Conservation (phyloP, 1,140 invertebrate species). For the Centruroides vittatus region DNA sequence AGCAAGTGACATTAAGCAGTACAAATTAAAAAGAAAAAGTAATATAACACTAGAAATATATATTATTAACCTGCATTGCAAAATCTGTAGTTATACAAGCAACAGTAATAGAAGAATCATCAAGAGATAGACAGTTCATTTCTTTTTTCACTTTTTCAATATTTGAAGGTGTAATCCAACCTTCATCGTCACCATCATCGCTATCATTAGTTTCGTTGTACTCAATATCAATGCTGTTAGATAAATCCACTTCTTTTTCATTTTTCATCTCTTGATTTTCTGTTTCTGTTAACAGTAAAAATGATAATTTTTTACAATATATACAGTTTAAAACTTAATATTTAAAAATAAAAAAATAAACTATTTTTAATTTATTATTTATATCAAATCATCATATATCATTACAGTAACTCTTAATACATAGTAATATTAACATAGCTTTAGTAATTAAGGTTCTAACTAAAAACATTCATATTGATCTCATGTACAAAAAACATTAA, state of each 20-base stretch:
- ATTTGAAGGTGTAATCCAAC: slow-evolving; percentile 86
- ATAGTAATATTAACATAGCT: too few relatives aligned
- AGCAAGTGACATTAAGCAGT: too few relatives aligned
- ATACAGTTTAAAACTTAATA: not conserved
- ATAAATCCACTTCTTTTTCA: slow-evolving; percentile 22
- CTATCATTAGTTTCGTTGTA: slow-evolving; percentile 18
- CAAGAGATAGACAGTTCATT: slow-evolving; percentile 34
- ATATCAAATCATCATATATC: too few relatives aligned
- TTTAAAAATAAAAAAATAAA: too few relatives aligned
- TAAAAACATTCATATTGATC: too few relatives aligned
- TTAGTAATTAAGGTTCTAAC: too few relatives aligned
- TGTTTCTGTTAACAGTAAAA: not conserved
- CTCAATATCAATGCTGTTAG: slow-evolving; percentile 8
- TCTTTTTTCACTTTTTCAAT: slow-evolving; percentile 53
- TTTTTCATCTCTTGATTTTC: slow-evolving; percentile 9
- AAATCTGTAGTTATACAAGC: slow-evolving; percentile 93
- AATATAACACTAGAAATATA: not conserved
- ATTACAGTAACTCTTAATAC: too few relatives aligned
- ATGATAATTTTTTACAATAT: not conserved
- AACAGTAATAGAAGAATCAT: slow-evolving; percentile 38
- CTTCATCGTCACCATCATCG: slow-evolving; percentile 39
- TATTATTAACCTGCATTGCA: slow-evolving; percentile 60
- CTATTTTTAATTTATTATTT: too few relatives aligned
- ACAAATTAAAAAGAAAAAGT: too few relatives aligned
- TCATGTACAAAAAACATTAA: too few relatives aligned